These are phyloP conservation scores for Nerophis lumbriciformis DNA, from an alignment of 2,113 vertebrate genomes.

Conservation along the genomic window DNA sequence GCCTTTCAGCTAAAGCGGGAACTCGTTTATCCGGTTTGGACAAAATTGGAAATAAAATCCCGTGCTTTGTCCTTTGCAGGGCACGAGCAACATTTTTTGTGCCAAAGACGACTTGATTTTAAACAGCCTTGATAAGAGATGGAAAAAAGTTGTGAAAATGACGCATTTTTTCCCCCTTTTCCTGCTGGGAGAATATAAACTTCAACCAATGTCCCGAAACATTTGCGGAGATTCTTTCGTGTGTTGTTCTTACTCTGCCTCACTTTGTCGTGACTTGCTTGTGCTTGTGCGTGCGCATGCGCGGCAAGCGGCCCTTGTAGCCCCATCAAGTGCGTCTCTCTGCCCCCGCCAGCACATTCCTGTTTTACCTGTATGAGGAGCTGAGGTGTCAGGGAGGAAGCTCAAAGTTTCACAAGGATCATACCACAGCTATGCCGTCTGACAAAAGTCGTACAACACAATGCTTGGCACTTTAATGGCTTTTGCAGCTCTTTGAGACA, in stretches of 20 bases:
- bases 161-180: too few species aligned
- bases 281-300: conserved; percentile 12
- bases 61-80: conserved; percentile 44
- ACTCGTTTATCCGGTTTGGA: conserved; percentile 73
- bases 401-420: conserved; percentile 55
- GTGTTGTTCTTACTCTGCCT: not conserved
- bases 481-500: too few species aligned
- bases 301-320: conserved; percentile 29
- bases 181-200: too few species aligned
- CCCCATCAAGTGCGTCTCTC: conserved; percentile 45
- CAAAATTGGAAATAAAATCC: conserved; percentile 71
- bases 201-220: too few species aligned
- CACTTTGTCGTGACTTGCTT: conserved; percentile 7
- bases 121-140: too few species aligned
- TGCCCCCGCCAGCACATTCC: conserved; percentile 57
- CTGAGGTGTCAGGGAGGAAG: conserved; percentile 52
- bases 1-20: conserved; percentile 49
- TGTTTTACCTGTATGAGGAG: conserved; percentile 68
- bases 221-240: not conserved
- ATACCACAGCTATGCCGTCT: conserved; percentile 32
- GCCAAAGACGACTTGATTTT: not conserved
- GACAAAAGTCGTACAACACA: conserved; percentile 6
- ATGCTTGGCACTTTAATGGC: too few species aligned
- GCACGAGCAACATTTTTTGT: conserved; percentile 17
- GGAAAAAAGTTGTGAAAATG: too few species aligned